Evolutionary conservation across 2,113 vertebrate species (phyloP), one percentile per base, ranked within the genome.

Genomic region (Willisornis vidua): DNA sequence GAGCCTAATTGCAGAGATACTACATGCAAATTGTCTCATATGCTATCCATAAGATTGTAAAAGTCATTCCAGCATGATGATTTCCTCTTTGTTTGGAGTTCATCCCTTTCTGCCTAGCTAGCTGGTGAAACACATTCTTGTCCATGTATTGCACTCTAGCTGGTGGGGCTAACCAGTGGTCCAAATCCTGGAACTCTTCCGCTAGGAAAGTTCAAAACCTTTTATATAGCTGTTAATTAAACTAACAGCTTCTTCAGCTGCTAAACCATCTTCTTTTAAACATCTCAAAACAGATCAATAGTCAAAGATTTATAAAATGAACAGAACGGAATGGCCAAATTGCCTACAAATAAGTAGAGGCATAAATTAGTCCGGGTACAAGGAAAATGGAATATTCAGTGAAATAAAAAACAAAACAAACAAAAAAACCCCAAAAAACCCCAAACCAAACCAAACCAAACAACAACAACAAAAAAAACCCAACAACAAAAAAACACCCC

Each of bases 101-200:
- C 62, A 49, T 33, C 45, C 57, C 29, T 57, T 72, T 92, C 80
- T 75, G 39, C 54, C 75, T 61, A 75, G 57, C 35, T 51, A 31
- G 61, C 49, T 7, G 5, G 39, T 43, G 77, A 81, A 74, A 78
- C 15, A 26, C 26, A 67, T 62, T 77, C 65, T 71, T 55, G 41
- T 51, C 20, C 13, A 48, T 0, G 7, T 3, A 2, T 31, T 71
- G 51, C 57, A 25, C 57, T 39, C 41, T 12, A 39, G 14, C 62
- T 81, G 49, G 61, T 0, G 0, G 43, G 39, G 31, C n/a, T 49
- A 65, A 28, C 37, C 10, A 6, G 17, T 1, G 10, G 62, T 63
- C 29, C 79, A 67, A 68, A 81, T 17, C 31, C 55, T 77, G 23
- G 28, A 59, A 43, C 17, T 62, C 12, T 37, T 51, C 26, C 26